Conservation (phyloP, 2,797 vertebrate species). For the Heteromormyrus szaboi region DNA sequence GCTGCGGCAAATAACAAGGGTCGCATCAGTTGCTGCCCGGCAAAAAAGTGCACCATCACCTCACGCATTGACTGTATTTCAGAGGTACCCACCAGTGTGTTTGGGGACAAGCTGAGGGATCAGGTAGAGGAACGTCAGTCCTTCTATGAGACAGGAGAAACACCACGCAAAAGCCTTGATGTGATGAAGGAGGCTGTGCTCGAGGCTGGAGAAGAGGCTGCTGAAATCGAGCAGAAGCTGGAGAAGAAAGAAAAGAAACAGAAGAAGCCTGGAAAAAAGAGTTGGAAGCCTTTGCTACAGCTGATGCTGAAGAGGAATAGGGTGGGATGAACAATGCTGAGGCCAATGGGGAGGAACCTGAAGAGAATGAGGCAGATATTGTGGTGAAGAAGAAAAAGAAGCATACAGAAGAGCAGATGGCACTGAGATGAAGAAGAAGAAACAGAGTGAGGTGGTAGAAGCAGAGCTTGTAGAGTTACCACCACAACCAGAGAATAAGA, state of each 20-base stretch:
- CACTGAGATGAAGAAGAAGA: constrained; percentile 50
- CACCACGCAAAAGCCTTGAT: constrained; percentile 85
- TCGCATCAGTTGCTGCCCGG: constrained; percentile 90
- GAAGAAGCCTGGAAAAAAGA: constrained; percentile 72
- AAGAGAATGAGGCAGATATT: constrained; percentile 23
- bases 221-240: constrained; percentile 72
- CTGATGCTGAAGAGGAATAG: constrained; percentile 32
- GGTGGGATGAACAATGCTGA: constrained; percentile 24
- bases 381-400: constrained; percentile 34
- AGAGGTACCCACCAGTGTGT: constrained; percentile 86
- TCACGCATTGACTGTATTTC: constrained; percentile 94
- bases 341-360: constrained; percentile 18
- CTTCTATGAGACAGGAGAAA: constrained; percentile 85
- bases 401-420: background rate
- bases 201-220: constrained; percentile 73
- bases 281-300: constrained; percentile 56
- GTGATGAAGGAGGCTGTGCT: constrained; percentile 89
- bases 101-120: constrained; percentile 81
- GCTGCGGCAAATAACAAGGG: constrained; percentile 95
- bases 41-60: constrained; percentile 94
- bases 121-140: constrained; percentile 88
- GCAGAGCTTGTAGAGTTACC: constrained; percentile 35
- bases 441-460: background rate
- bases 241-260: constrained; percentile 85
- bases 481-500: constrained; percentile 47